Evolutionary conservation across 1,140 invertebrate genomes (phyloP).

Genomic region (Tetraneura akinire): DNA sequence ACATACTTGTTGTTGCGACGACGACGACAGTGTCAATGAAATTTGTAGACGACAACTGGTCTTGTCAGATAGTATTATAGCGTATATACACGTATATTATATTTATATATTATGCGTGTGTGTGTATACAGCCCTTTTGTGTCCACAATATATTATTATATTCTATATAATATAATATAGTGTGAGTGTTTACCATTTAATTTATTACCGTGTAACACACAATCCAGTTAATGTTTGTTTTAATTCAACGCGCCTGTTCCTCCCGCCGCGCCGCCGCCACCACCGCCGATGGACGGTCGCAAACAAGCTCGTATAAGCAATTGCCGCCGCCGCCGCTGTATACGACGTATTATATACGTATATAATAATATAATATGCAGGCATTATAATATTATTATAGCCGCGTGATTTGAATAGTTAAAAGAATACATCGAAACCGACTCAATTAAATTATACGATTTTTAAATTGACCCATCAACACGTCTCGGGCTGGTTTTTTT

Average conservation of each 20-base stretch:
- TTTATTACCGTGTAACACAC: constrained; percentile 49
- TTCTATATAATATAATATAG: background rate
- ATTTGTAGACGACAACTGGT: constrained; percentile 51
- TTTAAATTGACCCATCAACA: constrained; percentile 50
- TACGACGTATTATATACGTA: no score
- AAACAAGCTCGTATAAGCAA: background rate
- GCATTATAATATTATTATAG: background rate
- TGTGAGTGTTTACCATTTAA: constrained; percentile 41
- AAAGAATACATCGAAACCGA: constrained; percentile 49
- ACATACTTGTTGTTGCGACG: constrained; percentile 34
- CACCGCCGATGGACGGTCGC: no score
- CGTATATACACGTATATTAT: no score
- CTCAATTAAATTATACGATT: constrained; percentile 51
- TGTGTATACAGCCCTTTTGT: constrained; percentile 35
- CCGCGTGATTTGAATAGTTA: constrained; percentile 43
- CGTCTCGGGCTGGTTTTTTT: constrained; percentile 14
- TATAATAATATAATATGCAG: no score
- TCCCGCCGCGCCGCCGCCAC: background rate
- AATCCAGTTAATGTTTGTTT: constrained; percentile 51
- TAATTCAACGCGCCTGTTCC: constrained; percentile 23
- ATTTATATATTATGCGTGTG: no score
- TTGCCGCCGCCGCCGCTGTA: background rate
- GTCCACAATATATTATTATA: background rate
- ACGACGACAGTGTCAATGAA: constrained; percentile 45
- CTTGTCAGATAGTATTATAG: constrained; percentile 43